These are phyloP conservation scores for Egretta garzetta DNA, from an alignment of 2,113 vertebrate species.

Conservation along the genomic window DNA sequence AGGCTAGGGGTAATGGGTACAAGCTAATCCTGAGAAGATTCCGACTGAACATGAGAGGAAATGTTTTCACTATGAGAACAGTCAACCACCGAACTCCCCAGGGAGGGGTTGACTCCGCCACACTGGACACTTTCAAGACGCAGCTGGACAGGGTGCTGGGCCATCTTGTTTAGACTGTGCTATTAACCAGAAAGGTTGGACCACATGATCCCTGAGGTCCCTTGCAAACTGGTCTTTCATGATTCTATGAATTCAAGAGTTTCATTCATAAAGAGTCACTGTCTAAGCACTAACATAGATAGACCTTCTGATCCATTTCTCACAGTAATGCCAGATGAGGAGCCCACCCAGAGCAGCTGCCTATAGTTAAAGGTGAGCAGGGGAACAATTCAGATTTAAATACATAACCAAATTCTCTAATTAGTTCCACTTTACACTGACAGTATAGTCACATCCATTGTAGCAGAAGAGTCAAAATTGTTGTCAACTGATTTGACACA, in stretches of 20 bases:
- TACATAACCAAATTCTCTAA: neutral
- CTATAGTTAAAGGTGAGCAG: neutral
- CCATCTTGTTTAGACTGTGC: too few species aligned
- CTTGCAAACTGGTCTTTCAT: too few species aligned
- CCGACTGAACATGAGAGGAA: too few species aligned
- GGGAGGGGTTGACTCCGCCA: too few species aligned
- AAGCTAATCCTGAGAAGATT: too few species aligned
- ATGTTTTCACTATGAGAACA: too few species aligned
- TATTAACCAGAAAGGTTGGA: too few species aligned
- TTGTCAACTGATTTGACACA: neutral
- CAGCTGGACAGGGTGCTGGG: too few species aligned
- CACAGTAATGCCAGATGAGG: neutral
- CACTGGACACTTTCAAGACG: too few species aligned
- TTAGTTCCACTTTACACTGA: neutral
- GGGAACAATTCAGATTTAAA: neutral
- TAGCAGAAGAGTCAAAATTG: neutral
- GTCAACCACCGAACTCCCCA: too few species aligned
- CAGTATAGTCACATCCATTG: neutral
- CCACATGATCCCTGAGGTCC: too few species aligned
- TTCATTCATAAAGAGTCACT: neutral
- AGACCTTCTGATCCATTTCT: neutral
- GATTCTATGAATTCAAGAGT: neutral
- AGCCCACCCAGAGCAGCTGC: neutral
- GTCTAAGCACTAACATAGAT: accelerated
- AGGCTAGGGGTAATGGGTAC: too few species aligned